These are phyloP conservation scores for Sciaenops ocellatus DNA, from an alignment of 2,797 vertebrate species.

Conservation along the genomic window DNA sequence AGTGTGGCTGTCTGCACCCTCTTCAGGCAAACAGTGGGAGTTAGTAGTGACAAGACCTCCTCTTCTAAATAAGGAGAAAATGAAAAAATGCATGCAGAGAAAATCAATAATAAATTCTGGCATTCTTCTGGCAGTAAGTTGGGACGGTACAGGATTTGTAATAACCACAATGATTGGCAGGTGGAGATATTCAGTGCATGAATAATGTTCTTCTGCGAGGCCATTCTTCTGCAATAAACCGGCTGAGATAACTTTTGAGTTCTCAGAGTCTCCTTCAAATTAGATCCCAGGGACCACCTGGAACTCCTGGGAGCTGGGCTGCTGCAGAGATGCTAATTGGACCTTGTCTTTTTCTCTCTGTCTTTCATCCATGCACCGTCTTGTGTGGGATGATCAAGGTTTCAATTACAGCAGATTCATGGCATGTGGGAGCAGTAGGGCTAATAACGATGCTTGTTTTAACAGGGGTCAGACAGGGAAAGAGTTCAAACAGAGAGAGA, in stretches of 20 bases:
- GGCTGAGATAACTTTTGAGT: slow-evolving; percentile 42
- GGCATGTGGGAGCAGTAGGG: slow-evolving; percentile 38
- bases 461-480: slow-evolving; percentile 9
- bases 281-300: slow-evolving; percentile 65
- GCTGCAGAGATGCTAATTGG: slow-evolving; percentile 71
- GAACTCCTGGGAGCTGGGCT: slow-evolving; percentile 37
- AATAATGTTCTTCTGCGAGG: slow-evolving; percentile 51
- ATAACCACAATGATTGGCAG: slow-evolving; percentile 61
- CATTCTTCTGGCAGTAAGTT: slow-evolving; percentile 3
- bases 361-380: slow-evolving; percentile 37
- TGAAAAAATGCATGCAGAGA: neutral
- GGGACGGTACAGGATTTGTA: slow-evolving; percentile 32
- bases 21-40: neutral
- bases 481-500: slow-evolving; percentile 36
- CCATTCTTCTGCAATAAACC: slow-evolving; percentile 35
- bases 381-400: slow-evolving; percentile 74
- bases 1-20: neutral
- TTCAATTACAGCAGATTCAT: slow-evolving; percentile 53
- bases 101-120: slow-evolving; percentile 13
- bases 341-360: slow-evolving; percentile 42
- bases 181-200: slow-evolving; percentile 33
- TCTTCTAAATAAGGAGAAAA: slow-evolving; percentile 1
- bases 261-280: slow-evolving; percentile 59
- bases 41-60: neutral
- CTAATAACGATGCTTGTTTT: slow-evolving; percentile 55